Conservation (phyloP, 2,888 invertebrate species). For the Gnatocerus cornutus region DNA sequence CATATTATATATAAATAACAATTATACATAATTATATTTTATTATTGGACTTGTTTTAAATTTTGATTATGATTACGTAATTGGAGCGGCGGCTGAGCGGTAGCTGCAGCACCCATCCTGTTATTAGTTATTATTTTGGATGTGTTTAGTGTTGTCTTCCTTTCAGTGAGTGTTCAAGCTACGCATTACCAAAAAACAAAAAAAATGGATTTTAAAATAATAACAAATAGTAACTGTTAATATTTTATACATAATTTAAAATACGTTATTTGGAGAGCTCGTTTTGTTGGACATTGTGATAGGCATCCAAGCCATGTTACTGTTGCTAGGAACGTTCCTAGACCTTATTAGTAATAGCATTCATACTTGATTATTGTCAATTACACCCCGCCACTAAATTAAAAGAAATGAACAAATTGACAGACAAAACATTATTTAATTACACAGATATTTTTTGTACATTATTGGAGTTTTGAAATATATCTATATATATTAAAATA, state of each 20-base stretch:
- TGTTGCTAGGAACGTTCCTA: slow-evolving; percentile 71
- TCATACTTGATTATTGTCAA: slow-evolving; percentile 72
- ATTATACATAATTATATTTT: slow-evolving; percentile 70
- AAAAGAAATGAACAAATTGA: slow-evolving; percentile 72
- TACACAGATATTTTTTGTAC: slow-evolving; percentile 84
- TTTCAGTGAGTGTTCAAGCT: slow-evolving; percentile 71
- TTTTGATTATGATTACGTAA: slow-evolving; percentile 50
- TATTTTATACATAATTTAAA: slow-evolving; percentile 73
- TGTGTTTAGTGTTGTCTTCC: slow-evolving; percentile 71
- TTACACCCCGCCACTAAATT: slow-evolving; percentile 71
- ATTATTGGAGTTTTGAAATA: slow-evolving; percentile 83
- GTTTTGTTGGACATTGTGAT: slow-evolving; percentile 73
- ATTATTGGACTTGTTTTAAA: slow-evolving; percentile 68
- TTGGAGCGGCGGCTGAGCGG: slow-evolving; percentile 26
- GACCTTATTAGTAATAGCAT: slow-evolving; percentile 69
- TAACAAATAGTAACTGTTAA: slow-evolving; percentile 71
- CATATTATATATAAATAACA: slow-evolving; percentile 63
- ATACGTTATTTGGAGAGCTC: slow-evolving; percentile 71
- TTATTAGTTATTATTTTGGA: slow-evolving; percentile 50
- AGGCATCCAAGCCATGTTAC: slow-evolving; percentile 71
- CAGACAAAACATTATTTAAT: slow-evolving; percentile 75
- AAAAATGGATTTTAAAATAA: slow-evolving; percentile 53
- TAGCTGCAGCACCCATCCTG: slow-evolving; percentile 39
- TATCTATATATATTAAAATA: slow-evolving; percentile 73
- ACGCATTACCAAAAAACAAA: slow-evolving; percentile 70